Evolutionary conservation across 2,888 invertebrate species (phyloP).

Genomic region (Brenthis daphne): DNA sequence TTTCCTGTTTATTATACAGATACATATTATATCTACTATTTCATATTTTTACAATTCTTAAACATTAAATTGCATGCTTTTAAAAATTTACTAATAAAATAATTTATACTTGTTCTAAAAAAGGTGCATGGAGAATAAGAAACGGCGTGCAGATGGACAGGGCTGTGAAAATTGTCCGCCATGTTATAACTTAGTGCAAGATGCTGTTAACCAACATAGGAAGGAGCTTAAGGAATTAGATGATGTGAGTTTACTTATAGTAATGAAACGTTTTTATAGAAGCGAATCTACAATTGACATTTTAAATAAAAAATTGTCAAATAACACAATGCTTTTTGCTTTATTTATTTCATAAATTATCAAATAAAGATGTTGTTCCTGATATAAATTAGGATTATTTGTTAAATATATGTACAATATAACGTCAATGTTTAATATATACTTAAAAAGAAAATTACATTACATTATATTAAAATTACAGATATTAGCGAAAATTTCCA

Average conservation of each 20-base stretch:
- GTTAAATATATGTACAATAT: no score
- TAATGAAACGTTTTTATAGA: background rate
- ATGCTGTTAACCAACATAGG: constrained; percentile 90
- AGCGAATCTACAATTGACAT: background rate
- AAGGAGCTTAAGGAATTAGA: constrained; percentile 88
- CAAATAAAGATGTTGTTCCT: no score
- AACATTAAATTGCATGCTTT: background rate
- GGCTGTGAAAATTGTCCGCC: constrained; percentile 96
- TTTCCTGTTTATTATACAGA: no score
- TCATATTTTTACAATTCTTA: no score
- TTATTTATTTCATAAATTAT: no score
- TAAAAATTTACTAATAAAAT: background rate
- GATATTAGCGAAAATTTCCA: constrained; percentile 93
- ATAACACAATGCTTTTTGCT: no score
- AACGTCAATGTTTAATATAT: no score
- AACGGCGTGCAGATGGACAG: constrained; percentile 88
- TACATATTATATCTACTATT: no score
- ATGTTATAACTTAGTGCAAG: constrained; percentile 97
- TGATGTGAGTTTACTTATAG: constrained; percentile 66
- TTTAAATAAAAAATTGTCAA: no score
- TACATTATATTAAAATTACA: constrained; percentile 37
- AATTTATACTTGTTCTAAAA: background rate
- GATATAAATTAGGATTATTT: no score
- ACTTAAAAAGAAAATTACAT: background rate
- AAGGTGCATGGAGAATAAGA: constrained; percentile 97